phyloP scores from a whole-genome alignment of 2,113 vertebrate genomes.

The Gyps fulvus region DNA sequence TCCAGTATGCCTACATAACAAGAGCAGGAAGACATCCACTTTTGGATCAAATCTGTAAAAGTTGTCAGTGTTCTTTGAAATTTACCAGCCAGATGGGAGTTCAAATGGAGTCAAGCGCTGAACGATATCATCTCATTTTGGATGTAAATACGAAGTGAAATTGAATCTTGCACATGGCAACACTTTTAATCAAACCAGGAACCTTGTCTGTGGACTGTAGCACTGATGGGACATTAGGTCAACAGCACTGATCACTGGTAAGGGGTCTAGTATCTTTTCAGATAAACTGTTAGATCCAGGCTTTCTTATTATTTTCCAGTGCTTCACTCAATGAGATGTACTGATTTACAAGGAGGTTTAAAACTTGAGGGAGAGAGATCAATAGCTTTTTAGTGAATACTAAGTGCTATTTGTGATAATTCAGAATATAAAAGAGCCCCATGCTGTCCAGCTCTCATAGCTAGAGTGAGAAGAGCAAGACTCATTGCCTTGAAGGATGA shows the following conservation, averaged over 20 bases:
- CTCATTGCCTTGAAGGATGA: background rate
- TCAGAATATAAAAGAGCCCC: background rate
- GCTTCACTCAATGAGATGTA: background rate
- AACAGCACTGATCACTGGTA: background rate
- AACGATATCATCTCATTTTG: background rate
- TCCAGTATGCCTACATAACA: background rate
- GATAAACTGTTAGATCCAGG: background rate
- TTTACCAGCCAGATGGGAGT: background rate
- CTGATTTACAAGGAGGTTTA: constrained; percentile 33
- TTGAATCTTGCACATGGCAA: background rate
- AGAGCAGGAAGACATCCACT: rapidly evolving
- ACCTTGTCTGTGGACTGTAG: background rate
- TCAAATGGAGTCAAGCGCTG: background rate
- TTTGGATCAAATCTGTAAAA: background rate
- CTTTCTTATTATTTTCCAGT: background rate
- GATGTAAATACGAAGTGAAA: background rate
- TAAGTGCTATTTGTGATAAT: constrained; percentile 7
- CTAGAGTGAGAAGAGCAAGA: background rate
- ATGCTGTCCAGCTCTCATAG: background rate
- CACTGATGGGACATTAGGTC: background rate
- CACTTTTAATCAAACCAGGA: background rate
- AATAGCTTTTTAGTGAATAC: constrained; percentile 37
- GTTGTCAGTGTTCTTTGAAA: background rate
- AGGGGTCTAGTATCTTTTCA: background rate
- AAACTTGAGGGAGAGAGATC: constrained; percentile 23